A percentile compares a stretch with the other conserved stretches of the same genome.
Conservation (phyloP, 2,797 vertebrate genomes). For the Melanotaenia maccullochi region DNA sequence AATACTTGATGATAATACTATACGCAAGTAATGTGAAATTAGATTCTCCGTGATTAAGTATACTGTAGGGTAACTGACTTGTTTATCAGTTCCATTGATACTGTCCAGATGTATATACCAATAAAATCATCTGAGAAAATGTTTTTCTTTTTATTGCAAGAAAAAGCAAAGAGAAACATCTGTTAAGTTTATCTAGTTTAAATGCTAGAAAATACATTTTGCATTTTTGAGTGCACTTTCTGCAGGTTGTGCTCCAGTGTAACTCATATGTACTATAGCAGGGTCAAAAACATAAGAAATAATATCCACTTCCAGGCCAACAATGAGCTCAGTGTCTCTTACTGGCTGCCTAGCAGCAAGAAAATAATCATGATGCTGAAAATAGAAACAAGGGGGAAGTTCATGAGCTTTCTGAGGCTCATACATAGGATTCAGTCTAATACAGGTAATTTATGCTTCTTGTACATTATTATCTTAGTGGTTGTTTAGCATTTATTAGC, state of each 20-base stretch:
- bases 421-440: slow-evolving; percentile 14
- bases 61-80: neutral
- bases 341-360: slow-evolving; percentile 24
- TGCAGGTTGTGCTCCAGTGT: neutral
- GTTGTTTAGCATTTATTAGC: neutral
- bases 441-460: neutral
- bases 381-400: slow-evolving; percentile 23
- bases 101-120: too few relatives aligned
- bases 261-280: neutral
- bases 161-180: neutral
- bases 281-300: neutral
- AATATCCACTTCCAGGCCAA: neutral
- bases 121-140: too few relatives aligned
- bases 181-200: neutral
- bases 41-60: neutral
- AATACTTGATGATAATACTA: too few relatives aligned
- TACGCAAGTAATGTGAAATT: neutral
- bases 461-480: neutral
- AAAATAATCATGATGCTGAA: slow-evolving; percentile 27
- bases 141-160: neutral
- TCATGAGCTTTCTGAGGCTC: slow-evolving; percentile 15
- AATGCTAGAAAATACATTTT: neutral
- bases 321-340: slow-evolving; percentile 25
- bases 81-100: neutral
- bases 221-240: too few relatives aligned